A percentile compares a stretch with the other conserved stretches of the same genome.
Evolutionary conservation across 2,113 vertebrate species (phyloP).

Genomic region (Cranoglanis bouderius): DNA sequence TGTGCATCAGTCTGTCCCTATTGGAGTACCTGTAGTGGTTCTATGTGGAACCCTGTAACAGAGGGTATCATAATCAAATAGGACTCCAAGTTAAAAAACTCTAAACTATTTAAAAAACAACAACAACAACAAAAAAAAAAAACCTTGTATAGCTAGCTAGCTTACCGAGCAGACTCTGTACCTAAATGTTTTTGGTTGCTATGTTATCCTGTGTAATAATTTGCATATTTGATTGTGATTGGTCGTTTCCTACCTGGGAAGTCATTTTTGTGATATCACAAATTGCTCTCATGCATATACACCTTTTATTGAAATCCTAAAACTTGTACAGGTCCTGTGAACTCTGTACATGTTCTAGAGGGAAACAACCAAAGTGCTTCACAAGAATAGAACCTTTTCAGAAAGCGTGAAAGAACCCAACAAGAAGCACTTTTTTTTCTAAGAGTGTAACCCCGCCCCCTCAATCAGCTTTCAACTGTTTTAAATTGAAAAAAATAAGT

Average conservation of each 20-base stretch:
- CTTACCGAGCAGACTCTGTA: not conserved
- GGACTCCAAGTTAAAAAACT: not conserved
- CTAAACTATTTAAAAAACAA: not conserved
- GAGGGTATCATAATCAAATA: not conserved
- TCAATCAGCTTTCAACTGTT: not conserved
- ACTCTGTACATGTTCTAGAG: not conserved
- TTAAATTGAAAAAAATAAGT: not conserved
- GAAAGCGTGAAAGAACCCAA: not conserved
- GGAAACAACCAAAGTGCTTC: not conserved
- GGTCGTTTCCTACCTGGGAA: not conserved
- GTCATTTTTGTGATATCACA: not conserved
- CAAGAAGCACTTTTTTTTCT: not conserved
- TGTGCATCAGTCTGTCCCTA: not conserved
- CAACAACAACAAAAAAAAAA: not conserved
- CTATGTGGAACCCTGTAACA: not conserved
- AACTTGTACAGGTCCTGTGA: not conserved
- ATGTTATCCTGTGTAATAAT: not conserved
- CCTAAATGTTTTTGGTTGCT: not conserved
- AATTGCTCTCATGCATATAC: not conserved
- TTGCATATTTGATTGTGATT: not conserved
- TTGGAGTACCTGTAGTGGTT: not conserved
- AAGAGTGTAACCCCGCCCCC: not conserved
- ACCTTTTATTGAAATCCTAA: not conserved
- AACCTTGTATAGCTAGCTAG: not conserved
- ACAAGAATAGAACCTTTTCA: not conserved